These are phyloP conservation scores for Leuciscus waleckii DNA, from an alignment of 2,797 vertebrate genomes.

Conservation along the genomic window DNA sequence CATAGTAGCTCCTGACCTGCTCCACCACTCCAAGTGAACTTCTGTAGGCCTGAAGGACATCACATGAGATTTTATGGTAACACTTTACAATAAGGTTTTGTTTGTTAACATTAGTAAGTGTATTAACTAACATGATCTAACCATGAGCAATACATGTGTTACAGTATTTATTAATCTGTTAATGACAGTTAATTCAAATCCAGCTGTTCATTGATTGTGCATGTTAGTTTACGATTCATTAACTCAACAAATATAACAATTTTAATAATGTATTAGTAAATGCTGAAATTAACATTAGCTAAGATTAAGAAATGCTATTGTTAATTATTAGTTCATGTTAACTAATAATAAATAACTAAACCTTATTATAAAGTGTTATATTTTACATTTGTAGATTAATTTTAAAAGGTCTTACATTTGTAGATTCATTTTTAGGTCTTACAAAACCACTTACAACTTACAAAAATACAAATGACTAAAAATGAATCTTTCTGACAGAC, in stretches of 20 bases:
- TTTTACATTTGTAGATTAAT: conserved; percentile 47
- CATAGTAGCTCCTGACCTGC: conserved; percentile 86
- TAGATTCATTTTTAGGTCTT: background rate
- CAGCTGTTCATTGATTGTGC: no score
- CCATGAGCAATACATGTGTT: no score
- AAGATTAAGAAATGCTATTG: no score
- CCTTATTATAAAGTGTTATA: background rate
- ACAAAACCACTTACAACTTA: background rate
- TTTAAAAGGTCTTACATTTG: background rate
- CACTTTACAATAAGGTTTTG: no score
- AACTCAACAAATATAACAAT: no score
- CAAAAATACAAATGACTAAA: background rate
- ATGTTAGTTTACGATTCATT: no score
- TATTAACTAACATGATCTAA: no score
- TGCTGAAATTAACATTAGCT: background rate
- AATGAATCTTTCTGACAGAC: background rate
- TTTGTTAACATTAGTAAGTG: no score
- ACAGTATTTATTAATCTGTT: no score
- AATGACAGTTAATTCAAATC: no score
- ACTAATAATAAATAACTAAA: background rate
- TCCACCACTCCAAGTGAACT: conserved; percentile 71
- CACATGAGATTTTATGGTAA: conserved; percentile 31
- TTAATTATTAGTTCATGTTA: no score
- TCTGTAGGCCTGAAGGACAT: conserved; percentile 71
- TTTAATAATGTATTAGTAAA: background rate